phyloP scores from a whole-genome alignment of 2,797 vertebrate genomes.

The Oryzias dopingdopingensis region DNA sequence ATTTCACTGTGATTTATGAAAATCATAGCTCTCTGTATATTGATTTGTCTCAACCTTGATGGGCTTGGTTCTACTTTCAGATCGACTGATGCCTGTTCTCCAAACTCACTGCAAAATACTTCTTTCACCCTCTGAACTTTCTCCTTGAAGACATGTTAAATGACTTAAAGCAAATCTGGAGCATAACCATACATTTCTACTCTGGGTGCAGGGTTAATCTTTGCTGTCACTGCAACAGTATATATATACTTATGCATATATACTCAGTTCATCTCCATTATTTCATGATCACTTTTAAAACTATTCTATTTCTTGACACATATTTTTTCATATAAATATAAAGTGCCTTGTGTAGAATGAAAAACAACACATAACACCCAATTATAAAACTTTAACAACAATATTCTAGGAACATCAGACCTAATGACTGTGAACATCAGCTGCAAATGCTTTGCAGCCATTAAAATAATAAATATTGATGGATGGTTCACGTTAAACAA shows the following conservation, averaged over 20 bases:
- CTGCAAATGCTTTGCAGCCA: no score
- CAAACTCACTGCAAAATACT: slow-evolving; percentile 1
- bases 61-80: slow-evolving; percentile 6
- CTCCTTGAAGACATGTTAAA: slow-evolving; percentile 12
- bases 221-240: background rate
- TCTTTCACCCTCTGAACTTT: slow-evolving; percentile 4
- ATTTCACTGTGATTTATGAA: slow-evolving; percentile 14
- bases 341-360: no score
- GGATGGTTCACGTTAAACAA: background rate
- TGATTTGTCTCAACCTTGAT: slow-evolving; percentile 26
- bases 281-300: background rate
- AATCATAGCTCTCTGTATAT: slow-evolving; percentile 19
- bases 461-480: background rate
- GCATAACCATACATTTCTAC: slow-evolving; percentile 8
- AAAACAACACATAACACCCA: no score
- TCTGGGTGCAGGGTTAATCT: slow-evolving; percentile 5
- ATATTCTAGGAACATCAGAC: no score
- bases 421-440: no score
- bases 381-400: no score
- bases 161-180: slow-evolving; percentile 2
- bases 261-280: background rate
- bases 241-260: no score
- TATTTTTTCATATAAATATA: no score
- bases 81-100: slow-evolving; percentile 16
- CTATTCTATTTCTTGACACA: background rate